phyloP scores from a whole-genome alignment of 2,888 invertebrate species.

The Coronaproctus castanopsis region DNA sequence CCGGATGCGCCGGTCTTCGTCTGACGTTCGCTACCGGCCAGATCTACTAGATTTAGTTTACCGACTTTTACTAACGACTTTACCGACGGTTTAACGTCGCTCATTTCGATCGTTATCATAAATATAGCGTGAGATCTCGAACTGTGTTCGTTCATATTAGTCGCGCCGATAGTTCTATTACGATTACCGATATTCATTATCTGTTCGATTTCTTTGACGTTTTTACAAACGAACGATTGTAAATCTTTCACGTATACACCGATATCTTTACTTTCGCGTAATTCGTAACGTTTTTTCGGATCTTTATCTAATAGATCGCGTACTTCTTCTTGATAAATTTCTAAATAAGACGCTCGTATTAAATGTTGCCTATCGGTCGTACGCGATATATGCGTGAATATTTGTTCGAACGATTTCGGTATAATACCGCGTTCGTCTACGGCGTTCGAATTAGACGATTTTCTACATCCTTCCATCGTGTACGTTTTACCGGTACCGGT shows the following conservation, averaged over 20 bases:
- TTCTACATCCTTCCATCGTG: constrained; percentile 48
- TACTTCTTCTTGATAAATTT: constrained; percentile 65
- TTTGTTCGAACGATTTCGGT: constrained; percentile 90
- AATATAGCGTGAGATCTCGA: constrained; percentile 96
- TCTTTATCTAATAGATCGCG: constrained; percentile 49
- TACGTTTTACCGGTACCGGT: constrained; percentile 80
- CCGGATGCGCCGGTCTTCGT: constrained; percentile 90
- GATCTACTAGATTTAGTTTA: constrained; percentile 87
- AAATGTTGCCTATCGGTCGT: constrained; percentile 86
- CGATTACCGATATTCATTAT: constrained; percentile 85
- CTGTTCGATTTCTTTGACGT: constrained; percentile 76
- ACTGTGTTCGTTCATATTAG: constrained; percentile 97
- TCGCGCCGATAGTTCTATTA: constrained; percentile 84
- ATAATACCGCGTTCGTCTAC: constrained; percentile 88
- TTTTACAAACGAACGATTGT: constrained; percentile 85
- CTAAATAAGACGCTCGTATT: constrained; percentile 88
- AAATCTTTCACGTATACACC: constrained; percentile 93
- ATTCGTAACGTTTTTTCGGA: constrained; percentile 44
- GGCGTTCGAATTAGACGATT: constrained; percentile 69
- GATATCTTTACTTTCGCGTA: constrained; percentile 53
- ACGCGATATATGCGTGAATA: constrained; percentile 83
- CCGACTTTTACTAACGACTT: constrained; percentile 35
- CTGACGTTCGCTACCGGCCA: constrained; percentile 95
- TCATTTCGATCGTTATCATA: constrained; percentile 91
- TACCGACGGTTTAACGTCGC: constrained; percentile 38